Conservation (phyloP, 2,797 vertebrate species). For the Oceanodroma leucorhoa region DNA sequence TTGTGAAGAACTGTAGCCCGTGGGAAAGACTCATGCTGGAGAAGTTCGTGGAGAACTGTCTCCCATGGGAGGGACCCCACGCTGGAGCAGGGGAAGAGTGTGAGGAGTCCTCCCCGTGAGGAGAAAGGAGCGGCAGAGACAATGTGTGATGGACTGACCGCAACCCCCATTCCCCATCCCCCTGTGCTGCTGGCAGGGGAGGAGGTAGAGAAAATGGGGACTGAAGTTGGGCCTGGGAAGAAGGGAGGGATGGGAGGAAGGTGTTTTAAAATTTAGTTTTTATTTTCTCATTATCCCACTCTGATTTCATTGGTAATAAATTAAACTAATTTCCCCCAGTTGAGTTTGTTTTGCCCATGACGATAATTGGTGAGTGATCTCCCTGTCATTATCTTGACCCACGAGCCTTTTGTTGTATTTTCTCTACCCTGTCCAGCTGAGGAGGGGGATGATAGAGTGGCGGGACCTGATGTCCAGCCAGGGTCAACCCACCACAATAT, state of each 20-base stretch:
- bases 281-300: neutral
- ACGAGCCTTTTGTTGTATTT: neutral
- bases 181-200: neutral
- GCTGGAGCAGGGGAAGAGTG: neutral
- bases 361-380: neutral
- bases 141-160: neutral
- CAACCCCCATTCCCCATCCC: neutral
- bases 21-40: neutral
- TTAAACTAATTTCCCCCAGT: neutral
- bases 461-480: neutral
- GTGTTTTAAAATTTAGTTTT: neutral
- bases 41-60: neutral
- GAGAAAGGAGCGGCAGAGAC: neutral
- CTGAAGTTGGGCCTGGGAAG: neutral
- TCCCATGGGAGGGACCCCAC: neutral
- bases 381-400: neutral
- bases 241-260: neutral
- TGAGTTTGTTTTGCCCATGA: neutral
- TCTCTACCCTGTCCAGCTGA: neutral
- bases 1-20: neutral
- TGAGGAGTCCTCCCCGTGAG: neutral
- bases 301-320: neutral
- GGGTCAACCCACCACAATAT: neutral
- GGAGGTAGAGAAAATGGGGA: neutral
- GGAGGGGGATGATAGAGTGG: neutral